Evolutionary conservation across 92 coral and sea anemone species (phyloP), one percentile per base, ranked within the genome.

Genomic region (Plumapathes pennacea): DNA sequence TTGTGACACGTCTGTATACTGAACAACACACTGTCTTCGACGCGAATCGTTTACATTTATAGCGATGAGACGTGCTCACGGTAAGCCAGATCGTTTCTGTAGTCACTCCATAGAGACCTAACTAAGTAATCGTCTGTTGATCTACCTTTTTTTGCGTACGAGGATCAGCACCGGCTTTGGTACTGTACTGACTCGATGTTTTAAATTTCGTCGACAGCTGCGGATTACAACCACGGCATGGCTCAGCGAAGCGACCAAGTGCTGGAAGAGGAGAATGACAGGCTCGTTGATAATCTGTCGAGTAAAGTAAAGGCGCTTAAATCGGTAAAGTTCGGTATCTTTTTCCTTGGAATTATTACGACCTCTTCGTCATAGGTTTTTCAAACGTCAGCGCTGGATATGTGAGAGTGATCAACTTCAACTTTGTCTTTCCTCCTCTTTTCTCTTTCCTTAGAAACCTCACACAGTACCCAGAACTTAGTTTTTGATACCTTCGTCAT

Each of bases 271-370:
- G 97, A 91, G 49, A 91, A 91, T 27, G 97, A 91, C 14, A 56
- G 73, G 43, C 65, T 91, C 62, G 83, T 81, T 41, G 79, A 88
- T 47, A 67, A 59, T 25, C 57, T 91, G 43, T 74, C 96, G 54
- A 76, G 81, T 53, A 91, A 91, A 84, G 97, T 91, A 23, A 90
- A 91, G 58, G 90, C 97, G 12, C 71, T 91, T 6, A 91, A 91
- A 88, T 87, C 97, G 84, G 96, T 91, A 60, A 25, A 70, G 23
- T 21, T 5, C 31, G 6, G 1, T 48, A 18, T 23, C 13, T 43
- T 8, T 37, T 19, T 11, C 22, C 2, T 1, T 47, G 1, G 1
- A 27, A 18, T 22, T 32, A 25, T 9, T 24, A n/a, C 6, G 8
- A 7, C 22, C 22, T 8, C 17, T 7, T 45, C 6, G 8, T 20